Evolutionary conservation across 2,888 invertebrate genomes (phyloP), one percentile per base, ranked within the genome.

Genomic region (Acanthococcus lagerstroemiae): DNA sequence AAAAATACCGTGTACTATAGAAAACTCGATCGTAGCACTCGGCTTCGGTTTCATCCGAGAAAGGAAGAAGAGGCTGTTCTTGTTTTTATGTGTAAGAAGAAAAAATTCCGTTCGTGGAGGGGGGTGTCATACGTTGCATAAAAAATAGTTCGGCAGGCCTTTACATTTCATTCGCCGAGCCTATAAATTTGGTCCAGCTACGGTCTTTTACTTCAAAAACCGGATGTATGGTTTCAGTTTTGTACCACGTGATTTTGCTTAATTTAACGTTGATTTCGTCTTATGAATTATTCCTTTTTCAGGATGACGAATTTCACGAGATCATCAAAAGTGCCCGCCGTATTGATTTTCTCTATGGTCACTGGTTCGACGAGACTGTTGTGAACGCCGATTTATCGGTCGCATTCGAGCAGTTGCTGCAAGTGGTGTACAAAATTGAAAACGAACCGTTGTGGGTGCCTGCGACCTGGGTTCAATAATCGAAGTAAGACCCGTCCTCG

Each of bases 401-500:
- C 67, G 90, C 95, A 21, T 88, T 95, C 72, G 87, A 90, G 72
- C 88, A 90, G 73, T 82, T 97, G 21, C 81, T 92, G 66, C 83
- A 85, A 72, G 83, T 86, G 52, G 87, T 90, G 30, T 87, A 90
- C 78, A 82, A 86, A 72, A 84, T 95, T 26, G 95, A 96, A 78
- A 87, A 87, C 0, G 93, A 95, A 74, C 92, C 95, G 0, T 82
- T 92, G 17, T 97, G 96, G 96, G 95, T 95, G 45, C 96, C 97
- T 27, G 87, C 90, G 45, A 87, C 88, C 6, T 95, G 95, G 95
- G 89, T 92, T 71, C 90, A 90, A 81, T 90, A 84, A 77, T 63
- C 44, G n/a, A n/a, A n/a, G n/a, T n/a, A n/a, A n/a, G n/a, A n/a
- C n/a, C n/a, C n/a, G n/a, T n/a, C n/a, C n/a, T n/a, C n/a, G n/a